Evolutionary conservation across 2,113 vertebrate species (phyloP), one percentile per base, ranked within the genome.

Genomic region (Papio anubis): DNA sequence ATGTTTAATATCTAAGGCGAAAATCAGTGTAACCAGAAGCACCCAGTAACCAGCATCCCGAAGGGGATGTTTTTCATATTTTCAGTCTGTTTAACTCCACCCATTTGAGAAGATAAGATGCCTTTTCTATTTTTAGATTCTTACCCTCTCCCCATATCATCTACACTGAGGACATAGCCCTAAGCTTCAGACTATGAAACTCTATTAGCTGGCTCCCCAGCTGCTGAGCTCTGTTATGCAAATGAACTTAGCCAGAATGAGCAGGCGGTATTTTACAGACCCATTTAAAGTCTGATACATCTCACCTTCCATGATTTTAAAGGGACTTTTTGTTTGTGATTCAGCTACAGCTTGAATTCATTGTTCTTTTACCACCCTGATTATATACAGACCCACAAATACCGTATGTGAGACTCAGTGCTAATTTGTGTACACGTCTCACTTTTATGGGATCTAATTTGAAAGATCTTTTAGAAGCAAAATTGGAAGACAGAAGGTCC

Each of bases 61-160:
- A 68, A 55, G 21, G 72, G 45, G 79, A 96, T 96, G 87, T 80
- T 94, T 96, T 90, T 68, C 93, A 96, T 97, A 96, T 45, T 97
- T 97, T 73, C 12, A 70, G 86, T 88, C 59, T 68, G 66, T 92
- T 93, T 48, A 45, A 48, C 57, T 79, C 86, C 80, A 89, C 68
- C 79, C 89, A 72, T 3, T 9, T 16, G 38, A 70, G 79, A 83
- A 81, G 96, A 93, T 97, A 96, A 95, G 82, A 94, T 61, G 92
- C 64, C 92, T 66, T 93, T 83, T 93, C 93, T 95, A 96, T 88
- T 94, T 97, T 95, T 96, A 97, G 96, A 84, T 86, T 78, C 84
- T 84, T 86, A 92, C 80, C 85, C 91, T 95, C 32, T 93, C 88
- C 32, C 30, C 20, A 14, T 25, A 78, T 13, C 30, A 72, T 90